A percentile compares a stretch with the other conserved stretches of the same genome.
phyloP scores from a whole-genome alignment of 2,888 invertebrate genomes.

The Meiosimyza platycephala region DNA sequence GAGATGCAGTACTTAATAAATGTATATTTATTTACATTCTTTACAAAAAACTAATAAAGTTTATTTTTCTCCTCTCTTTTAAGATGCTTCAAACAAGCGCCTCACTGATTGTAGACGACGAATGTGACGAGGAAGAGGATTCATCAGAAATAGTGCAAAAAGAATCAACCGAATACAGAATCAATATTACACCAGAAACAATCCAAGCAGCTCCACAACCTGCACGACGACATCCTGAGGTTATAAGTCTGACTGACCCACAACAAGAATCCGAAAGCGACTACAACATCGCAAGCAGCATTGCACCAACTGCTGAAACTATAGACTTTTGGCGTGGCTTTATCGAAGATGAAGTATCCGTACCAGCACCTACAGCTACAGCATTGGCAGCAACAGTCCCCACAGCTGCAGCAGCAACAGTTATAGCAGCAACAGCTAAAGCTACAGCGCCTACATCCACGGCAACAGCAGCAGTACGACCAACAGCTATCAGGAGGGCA shows the following conservation, averaged over 20 bases:
- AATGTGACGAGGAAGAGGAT: conserved; percentile 35
- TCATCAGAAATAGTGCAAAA: neutral
- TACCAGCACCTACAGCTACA: neutral
- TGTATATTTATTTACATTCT: neutral
- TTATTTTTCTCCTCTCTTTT: conserved; percentile 34
- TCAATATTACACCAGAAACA: conserved; percentile 11
- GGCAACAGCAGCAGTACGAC: conserved; percentile 44
- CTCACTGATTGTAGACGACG: conserved; percentile 51
- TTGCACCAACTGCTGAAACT: neutral
- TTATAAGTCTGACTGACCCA: neutral
- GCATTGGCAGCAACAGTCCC: neutral
- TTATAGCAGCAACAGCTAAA: neutral
- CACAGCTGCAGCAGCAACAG: conserved; percentile 12
- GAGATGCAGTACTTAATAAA: conserved; percentile 20
- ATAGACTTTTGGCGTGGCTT: conserved; percentile 61
- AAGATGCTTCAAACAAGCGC: conserved; percentile 65
- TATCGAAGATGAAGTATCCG: conserved; percentile 55
- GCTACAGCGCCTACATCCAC: neutral
- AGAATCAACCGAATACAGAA: conserved; percentile 38
- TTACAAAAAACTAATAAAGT: neutral
- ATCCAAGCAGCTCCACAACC: neutral
- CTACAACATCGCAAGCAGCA: neutral
- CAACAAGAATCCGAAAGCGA: neutral
- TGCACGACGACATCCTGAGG: neutral
- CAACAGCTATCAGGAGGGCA: no score